Evolutionary conservation across 1,140 invertebrate species (phyloP).

Genomic region (Sinonovacula constricta): DNA sequence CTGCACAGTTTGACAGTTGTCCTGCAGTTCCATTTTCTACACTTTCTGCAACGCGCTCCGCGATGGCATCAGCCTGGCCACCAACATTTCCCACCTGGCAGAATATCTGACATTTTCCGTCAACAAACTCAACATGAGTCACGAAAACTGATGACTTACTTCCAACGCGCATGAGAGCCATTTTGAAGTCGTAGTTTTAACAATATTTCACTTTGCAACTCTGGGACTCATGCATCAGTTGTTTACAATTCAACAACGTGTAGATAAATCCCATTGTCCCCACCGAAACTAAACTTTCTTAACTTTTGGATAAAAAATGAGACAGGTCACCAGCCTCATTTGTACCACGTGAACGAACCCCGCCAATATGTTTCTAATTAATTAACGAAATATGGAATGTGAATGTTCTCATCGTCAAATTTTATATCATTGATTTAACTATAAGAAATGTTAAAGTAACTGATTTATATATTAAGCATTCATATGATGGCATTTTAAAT

Average conservation of each 20-base stretch:
- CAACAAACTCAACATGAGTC: constrained; percentile 47
- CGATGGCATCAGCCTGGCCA: constrained; percentile 30
- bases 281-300: not conserved
- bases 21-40: constrained; percentile 35
- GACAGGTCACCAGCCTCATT: constrained; percentile 9
- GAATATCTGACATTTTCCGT: constrained; percentile 31
- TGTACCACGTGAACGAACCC: constrained; percentile 44
- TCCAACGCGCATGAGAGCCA: constrained; percentile 38
- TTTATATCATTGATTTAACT: no score
- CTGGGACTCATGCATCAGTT: not conserved
- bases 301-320: not conserved
- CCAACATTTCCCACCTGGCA: constrained; percentile 40
- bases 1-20: constrained; percentile 8
- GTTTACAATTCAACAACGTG: not conserved
- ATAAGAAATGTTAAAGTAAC: no score
- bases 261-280: not conserved
- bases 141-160: constrained; percentile 50
- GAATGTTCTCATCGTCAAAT: no score
- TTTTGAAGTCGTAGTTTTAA: constrained; percentile 6
- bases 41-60: constrained; percentile 36
- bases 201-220: not conserved
- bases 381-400: no score
- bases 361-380: no score
- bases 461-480: no score
- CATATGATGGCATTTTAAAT: no score